phyloP scores from a whole-genome alignment of 1,140 invertebrate genomes.

The Solen grandis region DNA sequence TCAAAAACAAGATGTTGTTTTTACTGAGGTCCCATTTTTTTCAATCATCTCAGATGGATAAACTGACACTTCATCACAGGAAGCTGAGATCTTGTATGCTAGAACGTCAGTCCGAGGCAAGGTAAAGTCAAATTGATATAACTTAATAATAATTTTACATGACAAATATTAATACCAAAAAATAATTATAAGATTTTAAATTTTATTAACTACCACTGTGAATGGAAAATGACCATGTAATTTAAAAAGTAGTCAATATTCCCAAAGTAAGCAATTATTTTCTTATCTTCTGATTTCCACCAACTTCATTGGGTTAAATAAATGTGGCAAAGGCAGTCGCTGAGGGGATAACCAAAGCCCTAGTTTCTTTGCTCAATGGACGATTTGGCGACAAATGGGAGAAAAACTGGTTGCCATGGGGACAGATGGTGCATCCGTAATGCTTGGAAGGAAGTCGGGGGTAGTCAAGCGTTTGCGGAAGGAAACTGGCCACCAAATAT shows the following conservation, averaged over 20 bases:
- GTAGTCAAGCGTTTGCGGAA: neutral
- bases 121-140: neutral
- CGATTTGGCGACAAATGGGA: conserved; percentile 41
- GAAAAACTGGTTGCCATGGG: conserved; percentile 46
- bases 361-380: no score
- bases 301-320: neutral
- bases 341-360: no score
- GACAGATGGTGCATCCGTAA: conserved; percentile 52
- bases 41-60: neutral
- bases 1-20: neutral
- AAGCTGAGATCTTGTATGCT: neutral
- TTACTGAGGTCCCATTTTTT: neutral
- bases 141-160: neutral
- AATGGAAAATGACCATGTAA: no score
- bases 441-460: conserved; percentile 39
- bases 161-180: neutral
- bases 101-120: neutral
- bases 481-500: neutral
- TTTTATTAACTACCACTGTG: no score
- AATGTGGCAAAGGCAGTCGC: conserved; percentile 5
- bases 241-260: no score
- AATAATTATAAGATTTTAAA: neutral
- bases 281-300: no score
- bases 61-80: conserved; percentile 13
- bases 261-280: no score